Conservation (phyloP, 2,888 invertebrate species). For the Erebia aethiops region DNA sequence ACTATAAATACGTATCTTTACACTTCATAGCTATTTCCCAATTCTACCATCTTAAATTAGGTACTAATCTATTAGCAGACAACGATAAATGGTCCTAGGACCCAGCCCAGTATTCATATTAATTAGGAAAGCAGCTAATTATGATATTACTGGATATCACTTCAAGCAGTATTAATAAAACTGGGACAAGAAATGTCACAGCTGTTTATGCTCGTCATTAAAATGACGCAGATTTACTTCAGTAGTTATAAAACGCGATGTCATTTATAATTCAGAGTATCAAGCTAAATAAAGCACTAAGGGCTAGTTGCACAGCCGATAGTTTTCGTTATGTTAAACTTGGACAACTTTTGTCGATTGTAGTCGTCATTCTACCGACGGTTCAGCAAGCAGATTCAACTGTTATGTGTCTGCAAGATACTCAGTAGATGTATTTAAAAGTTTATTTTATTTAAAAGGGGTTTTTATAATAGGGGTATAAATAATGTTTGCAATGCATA, state of each 20-base stretch:
- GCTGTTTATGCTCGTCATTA: constrained; percentile 7
- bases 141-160: not conserved
- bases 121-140: constrained; percentile 4
- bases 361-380: too few relatives aligned
- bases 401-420: too few relatives aligned
- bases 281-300: not conserved
- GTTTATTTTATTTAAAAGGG: too few relatives aligned
- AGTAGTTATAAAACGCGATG: constrained; percentile 1
- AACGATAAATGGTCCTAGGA: not conserved
- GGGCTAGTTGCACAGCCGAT: too few relatives aligned
- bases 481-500: too few relatives aligned
- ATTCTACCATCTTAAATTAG: not conserved
- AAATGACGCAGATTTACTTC: constrained; percentile 5
- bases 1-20: too few relatives aligned
- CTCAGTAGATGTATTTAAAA: too few relatives aligned
- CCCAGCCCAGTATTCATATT: constrained; percentile 1
- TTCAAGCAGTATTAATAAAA: constrained; percentile 10
- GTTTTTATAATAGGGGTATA: too few relatives aligned
- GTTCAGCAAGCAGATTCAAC: too few relatives aligned
- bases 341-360: too few relatives aligned
- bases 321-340: too few relatives aligned
- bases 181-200: constrained; percentile 8
- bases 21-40: not conserved
- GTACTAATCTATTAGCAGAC: not conserved
- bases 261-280: not conserved